A percentile compares a stretch with the other conserved stretches of the same genome.
phyloP scores from a whole-genome alignment of 2,888 invertebrate species.

The Torymus aiolomorphi region DNA sequence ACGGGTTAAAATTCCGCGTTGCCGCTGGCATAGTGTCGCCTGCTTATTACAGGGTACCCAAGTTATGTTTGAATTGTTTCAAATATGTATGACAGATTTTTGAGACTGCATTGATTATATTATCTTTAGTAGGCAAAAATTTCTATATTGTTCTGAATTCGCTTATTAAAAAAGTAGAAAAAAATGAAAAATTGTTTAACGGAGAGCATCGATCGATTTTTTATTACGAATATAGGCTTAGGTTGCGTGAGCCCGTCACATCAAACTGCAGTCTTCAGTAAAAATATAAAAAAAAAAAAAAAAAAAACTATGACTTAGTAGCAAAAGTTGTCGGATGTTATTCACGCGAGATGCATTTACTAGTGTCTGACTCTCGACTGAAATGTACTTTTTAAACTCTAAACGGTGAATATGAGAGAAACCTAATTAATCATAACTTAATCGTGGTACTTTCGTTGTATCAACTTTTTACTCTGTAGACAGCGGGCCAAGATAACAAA shows the following conservation, averaged over 20 bases:
- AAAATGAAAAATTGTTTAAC: slow-evolving; percentile 52
- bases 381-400: slow-evolving; percentile 66
- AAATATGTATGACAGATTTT: slow-evolving; percentile 62
- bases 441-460: slow-evolving; percentile 47
- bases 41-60: slow-evolving; percentile 70
- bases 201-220: slow-evolving; percentile 48
- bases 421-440: slow-evolving; percentile 44
- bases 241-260: slow-evolving; percentile 50
- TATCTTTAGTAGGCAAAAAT: slow-evolving; percentile 56
- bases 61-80: slow-evolving; percentile 70
- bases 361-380: slow-evolving; percentile 65
- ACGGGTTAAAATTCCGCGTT: background rate
- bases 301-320: slow-evolving; percentile 26
- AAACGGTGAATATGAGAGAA: slow-evolving; percentile 50
- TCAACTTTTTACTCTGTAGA: slow-evolving; percentile 68
- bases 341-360: slow-evolving; percentile 42
- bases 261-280: slow-evolving; percentile 56
- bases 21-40: slow-evolving; percentile 57
- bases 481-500: slow-evolving; percentile 63
- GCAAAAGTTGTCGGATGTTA: slow-evolving; percentile 15
- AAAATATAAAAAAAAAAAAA: slow-evolving; percentile 37
- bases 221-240: slow-evolving; percentile 49
- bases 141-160: slow-evolving; percentile 54
- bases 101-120: slow-evolving; percentile 56
- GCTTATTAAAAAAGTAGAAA: slow-evolving; percentile 50